Percentiles rank a stretch among this genome's conserved stretches.
Evolutionary conservation across 2,888 invertebrate species (phyloP).

Genomic region (Unio pictorum): DNA sequence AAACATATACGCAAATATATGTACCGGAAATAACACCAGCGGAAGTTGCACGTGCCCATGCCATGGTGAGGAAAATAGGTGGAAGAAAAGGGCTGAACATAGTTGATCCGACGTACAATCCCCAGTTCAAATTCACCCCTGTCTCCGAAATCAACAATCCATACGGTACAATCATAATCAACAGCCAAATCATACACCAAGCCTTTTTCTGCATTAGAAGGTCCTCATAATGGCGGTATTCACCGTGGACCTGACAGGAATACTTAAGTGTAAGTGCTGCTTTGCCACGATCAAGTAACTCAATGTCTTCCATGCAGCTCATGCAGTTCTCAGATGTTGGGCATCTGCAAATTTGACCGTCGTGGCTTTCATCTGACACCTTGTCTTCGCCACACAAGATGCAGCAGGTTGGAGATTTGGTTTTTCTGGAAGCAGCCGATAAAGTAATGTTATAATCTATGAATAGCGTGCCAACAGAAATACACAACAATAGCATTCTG

Average conservation of each 20-base stretch:
- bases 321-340: slow-evolving; percentile 26
- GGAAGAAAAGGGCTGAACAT: slow-evolving; percentile 51
- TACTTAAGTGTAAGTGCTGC: slow-evolving; percentile 19
- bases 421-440: slow-evolving; percentile 11
- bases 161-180: slow-evolving; percentile 54
- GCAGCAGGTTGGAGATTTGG: slow-evolving; percentile 20
- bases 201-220: slow-evolving; percentile 54
- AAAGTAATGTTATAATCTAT: background rate
- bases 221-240: slow-evolving; percentile 53
- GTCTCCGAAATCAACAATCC: slow-evolving; percentile 47
- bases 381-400: slow-evolving; percentile 36
- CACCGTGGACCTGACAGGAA: slow-evolving; percentile 42
- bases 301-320: slow-evolving; percentile 31
- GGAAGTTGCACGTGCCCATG: slow-evolving; percentile 59
- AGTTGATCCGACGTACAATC: slow-evolving; percentile 45
- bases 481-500: too few species aligned
- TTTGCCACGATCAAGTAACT: slow-evolving; percentile 1
- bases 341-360: slow-evolving; percentile 11
- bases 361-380: slow-evolving; percentile 1
- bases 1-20: too few species aligned
- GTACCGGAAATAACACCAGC: slow-evolving; percentile 53
- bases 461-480: too few species aligned
- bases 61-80: slow-evolving; percentile 54
- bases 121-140: slow-evolving; percentile 59
- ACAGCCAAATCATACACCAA: slow-evolving; percentile 64